Evolutionary conservation across 1,140 invertebrate genomes (phyloP).

Genomic region (Pogonomyrmex californicus): DNA sequence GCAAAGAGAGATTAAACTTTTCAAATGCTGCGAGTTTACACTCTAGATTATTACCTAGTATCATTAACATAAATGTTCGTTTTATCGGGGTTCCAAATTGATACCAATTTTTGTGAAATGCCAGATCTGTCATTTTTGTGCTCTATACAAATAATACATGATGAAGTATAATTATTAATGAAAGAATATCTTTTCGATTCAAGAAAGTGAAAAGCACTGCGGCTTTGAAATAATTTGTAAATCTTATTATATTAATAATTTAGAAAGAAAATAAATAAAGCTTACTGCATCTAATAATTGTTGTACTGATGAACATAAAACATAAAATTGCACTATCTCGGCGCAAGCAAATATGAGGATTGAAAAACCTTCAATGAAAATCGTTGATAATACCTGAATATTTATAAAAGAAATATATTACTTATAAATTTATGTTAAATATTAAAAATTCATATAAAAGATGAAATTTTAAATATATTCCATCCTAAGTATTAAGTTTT

Average conservation of each 20-base stretch:
- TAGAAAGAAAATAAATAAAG: neutral
- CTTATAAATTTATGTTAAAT: neutral
- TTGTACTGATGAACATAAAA: slow-evolving; percentile 71
- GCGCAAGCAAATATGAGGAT: slow-evolving; percentile 34
- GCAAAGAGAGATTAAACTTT: slow-evolving; percentile 65
- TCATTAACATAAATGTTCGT: slow-evolving; percentile 41
- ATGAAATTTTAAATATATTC: neutral
- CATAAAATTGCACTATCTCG: slow-evolving; percentile 69
- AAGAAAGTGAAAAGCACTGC: neutral
- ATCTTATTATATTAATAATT: too few relatives aligned
- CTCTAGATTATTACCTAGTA: slow-evolving; percentile 53
- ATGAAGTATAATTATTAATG: neutral
- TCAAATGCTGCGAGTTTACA: slow-evolving; percentile 52
- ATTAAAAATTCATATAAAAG: neutral
- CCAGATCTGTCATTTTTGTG: slow-evolving; percentile 49
- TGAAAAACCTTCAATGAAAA: slow-evolving; percentile 17
- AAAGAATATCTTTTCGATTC: neutral
- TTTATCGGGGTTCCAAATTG: neutral
- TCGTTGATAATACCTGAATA: neutral
- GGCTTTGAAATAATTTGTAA: neutral
- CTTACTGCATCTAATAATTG: slow-evolving; percentile 74
- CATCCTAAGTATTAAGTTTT: neutral
- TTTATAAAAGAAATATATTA: neutral
- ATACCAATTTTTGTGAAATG: slow-evolving; percentile 69
- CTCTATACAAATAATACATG: slow-evolving; percentile 49